Evolutionary conservation across 1,140 invertebrate genomes (phyloP).

Genomic region (Diorhabda carinulata): DNA sequence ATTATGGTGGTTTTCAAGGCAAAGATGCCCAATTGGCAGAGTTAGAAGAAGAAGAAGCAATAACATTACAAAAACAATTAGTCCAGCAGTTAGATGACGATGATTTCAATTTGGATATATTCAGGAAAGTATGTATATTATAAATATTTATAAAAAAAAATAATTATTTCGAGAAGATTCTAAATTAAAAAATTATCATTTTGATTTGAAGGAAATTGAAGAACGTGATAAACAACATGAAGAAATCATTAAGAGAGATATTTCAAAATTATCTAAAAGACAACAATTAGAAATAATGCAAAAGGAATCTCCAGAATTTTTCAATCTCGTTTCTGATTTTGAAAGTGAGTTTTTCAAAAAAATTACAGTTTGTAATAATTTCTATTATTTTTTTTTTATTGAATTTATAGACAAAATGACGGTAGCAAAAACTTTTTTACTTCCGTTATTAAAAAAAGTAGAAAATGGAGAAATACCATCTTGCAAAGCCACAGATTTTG

Average conservation of each 20-base stretch:
- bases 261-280: slow-evolving; percentile 68
- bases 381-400: slow-evolving; percentile 25
- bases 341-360: slow-evolving; percentile 54
- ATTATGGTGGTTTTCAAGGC: slow-evolving; percentile 71
- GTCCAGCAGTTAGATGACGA: slow-evolving; percentile 74
- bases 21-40: slow-evolving; percentile 71
- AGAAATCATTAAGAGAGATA: slow-evolving; percentile 65
- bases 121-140: slow-evolving; percentile 43
- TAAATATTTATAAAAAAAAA: neutral
- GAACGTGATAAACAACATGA: slow-evolving; percentile 44
- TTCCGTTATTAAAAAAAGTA: slow-evolving; percentile 61
- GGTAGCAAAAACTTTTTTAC: slow-evolving; percentile 60
- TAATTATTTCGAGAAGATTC: neutral
- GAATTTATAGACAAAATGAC: slow-evolving; percentile 51
- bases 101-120: slow-evolving; percentile 72
- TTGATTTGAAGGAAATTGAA: slow-evolving; percentile 23
- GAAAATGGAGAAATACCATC: slow-evolving; percentile 43
- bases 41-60: slow-evolving; percentile 81
- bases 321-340: slow-evolving; percentile 71
- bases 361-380: slow-evolving; percentile 14
- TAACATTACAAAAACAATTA: slow-evolving; percentile 73
- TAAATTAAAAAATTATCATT: slow-evolving; percentile 11
- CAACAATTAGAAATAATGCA: slow-evolving; percentile 72
- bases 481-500: slow-evolving; percentile 60
- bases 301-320: slow-evolving; percentile 82